Conservation (phyloP, 2,113 vertebrate genomes). For the Merops nubicus region DNA sequence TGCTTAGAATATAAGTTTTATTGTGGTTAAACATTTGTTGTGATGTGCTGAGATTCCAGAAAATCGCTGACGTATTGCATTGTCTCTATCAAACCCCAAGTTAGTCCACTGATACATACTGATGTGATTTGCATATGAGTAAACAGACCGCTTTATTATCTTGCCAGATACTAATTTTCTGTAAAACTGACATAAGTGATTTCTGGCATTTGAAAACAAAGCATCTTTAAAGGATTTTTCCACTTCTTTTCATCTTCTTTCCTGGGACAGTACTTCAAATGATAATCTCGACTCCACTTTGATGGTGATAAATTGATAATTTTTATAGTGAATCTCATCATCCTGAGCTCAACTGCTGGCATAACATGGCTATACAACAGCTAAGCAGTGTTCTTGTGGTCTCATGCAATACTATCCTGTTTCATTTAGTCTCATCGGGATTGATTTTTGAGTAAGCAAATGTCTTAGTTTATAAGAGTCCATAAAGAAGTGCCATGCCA, state of each 20-base stretch:
- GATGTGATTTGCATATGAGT: neutral
- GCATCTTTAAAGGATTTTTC: neutral
- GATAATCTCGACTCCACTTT: neutral
- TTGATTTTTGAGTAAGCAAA: slow-evolving; percentile 1
- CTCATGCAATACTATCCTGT: neutral
- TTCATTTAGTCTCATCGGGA: neutral
- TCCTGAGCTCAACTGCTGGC: neutral
- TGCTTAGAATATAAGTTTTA: neutral
- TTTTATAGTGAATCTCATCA: neutral
- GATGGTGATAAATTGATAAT: neutral
- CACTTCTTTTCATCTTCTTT: neutral
- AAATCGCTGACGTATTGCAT: neutral
- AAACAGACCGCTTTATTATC: neutral
- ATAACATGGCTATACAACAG: neutral
- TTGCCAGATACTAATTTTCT: neutral
- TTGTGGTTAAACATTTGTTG: neutral
- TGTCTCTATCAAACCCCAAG: neutral
- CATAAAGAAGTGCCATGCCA: neutral
- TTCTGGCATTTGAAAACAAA: neutral
- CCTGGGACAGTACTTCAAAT: neutral
- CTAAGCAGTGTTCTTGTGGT: neutral
- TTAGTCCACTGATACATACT: neutral
- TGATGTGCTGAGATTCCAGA: neutral
- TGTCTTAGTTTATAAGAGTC: neutral
- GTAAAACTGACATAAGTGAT: neutral